Conservation (phyloP, 2,888 invertebrate species). For the Drosophila basisetae region DNA sequence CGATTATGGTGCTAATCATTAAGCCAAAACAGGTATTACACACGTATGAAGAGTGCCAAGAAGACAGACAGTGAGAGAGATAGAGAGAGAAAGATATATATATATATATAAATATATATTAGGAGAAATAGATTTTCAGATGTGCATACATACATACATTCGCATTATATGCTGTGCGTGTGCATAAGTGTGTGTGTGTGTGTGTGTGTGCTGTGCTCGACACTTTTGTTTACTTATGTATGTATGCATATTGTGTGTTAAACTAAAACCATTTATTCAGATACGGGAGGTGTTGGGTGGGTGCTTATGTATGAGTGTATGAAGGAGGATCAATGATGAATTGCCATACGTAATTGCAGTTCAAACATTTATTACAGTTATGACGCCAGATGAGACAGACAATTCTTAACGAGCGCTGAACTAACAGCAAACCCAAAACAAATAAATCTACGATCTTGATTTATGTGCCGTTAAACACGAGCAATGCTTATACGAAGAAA, state of each 20-base stretch:
- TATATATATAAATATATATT: conserved; percentile 6
- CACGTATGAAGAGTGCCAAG: conserved; percentile 39
- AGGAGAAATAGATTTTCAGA: conserved; percentile 44
- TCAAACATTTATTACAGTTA: conserved; percentile 35
- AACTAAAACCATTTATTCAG: conserved; percentile 41
- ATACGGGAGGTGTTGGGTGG: conserved; percentile 23
- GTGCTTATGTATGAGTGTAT: conserved; percentile 13
- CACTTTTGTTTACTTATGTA: conserved; percentile 18
- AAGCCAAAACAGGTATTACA: conserved; percentile 37
- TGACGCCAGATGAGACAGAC: conserved; percentile 13
- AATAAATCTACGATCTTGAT: conserved; percentile 19
- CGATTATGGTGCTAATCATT: conserved; percentile 33
- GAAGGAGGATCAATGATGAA: conserved; percentile 25
- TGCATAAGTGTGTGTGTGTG: conserved; percentile 20
- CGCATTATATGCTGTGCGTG: conserved; percentile 52
- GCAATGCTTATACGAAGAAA: background rate
- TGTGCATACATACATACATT: conserved; percentile 63
- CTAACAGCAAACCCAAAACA: conserved; percentile 34
- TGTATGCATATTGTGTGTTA: conserved; percentile 33
- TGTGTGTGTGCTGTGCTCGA: conserved; percentile 31
- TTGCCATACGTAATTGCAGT: conserved; percentile 27
- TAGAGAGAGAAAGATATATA: background rate
- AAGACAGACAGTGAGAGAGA: conserved; percentile 12
- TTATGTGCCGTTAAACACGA: conserved; percentile 16
- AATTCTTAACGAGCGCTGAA: conserved; percentile 12